Conservation (phyloP, 2,888 invertebrate genomes). For the Rutpela maculata region DNA sequence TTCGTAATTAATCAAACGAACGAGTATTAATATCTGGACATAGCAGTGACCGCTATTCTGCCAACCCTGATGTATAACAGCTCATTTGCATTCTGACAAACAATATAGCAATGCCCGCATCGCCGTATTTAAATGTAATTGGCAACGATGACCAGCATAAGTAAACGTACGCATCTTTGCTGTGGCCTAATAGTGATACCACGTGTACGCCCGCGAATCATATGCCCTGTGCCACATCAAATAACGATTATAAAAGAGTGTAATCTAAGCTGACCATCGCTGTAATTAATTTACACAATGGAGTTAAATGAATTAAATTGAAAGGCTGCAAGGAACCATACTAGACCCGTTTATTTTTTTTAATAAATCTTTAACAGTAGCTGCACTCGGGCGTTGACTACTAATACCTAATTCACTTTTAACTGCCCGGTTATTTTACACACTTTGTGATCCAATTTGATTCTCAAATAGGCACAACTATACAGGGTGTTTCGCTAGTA, state of each 20-base stretch:
- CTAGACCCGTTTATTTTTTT: neutral
- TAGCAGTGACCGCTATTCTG: conserved; percentile 64
- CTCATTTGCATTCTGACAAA: conserved; percentile 68
- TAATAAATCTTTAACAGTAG: neutral
- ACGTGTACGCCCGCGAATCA: conserved; percentile 59
- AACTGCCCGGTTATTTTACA: too few species aligned
- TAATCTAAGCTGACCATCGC: conserved; percentile 50
- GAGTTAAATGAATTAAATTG: conserved; percentile 35
- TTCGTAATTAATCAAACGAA: conserved; percentile 68
- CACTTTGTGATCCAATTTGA: too few species aligned
- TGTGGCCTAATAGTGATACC: conserved; percentile 64
- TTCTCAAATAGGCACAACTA: too few species aligned
- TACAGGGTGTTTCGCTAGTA: too few species aligned
- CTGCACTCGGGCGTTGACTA: too few species aligned
- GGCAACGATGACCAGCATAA: conserved; percentile 71
- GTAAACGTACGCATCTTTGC: conserved; percentile 62
- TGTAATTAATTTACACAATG: conserved; percentile 46
- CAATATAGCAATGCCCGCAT: conserved; percentile 69
- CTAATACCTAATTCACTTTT: too few species aligned
- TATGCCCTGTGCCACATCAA: conserved; percentile 41
- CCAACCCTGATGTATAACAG: conserved; percentile 63
- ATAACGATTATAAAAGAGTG: conserved; percentile 44
- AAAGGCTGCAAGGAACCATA: conserved; percentile 19
- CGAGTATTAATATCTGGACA: conserved; percentile 68
- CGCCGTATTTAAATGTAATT: conserved; percentile 68